These are phyloP conservation scores for Drosophila grimshawi DNA, from an alignment of 1,140 invertebrate species.

Conservation along the genomic window DNA sequence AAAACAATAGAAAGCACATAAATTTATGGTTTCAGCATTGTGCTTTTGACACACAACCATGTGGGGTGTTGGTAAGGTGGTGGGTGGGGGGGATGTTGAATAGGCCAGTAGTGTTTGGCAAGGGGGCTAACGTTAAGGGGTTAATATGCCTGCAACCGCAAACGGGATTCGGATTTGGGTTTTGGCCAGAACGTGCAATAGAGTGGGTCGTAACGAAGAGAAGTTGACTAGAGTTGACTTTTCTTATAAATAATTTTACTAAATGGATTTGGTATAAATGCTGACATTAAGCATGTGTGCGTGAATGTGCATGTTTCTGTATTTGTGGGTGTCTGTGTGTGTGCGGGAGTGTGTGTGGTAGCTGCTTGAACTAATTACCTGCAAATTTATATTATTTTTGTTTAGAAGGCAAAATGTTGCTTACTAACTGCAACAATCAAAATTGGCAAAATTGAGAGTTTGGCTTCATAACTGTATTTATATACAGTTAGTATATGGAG, in stretches of 20 bases:
- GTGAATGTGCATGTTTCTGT: background rate
- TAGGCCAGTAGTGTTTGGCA: background rate
- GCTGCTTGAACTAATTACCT: constrained; percentile 80
- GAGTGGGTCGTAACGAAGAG: background rate
- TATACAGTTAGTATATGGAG: constrained; percentile 17
- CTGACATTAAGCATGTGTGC: constrained; percentile 49
- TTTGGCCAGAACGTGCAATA: background rate
- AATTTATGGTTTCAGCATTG: constrained; percentile 83
- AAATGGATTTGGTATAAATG: constrained; percentile 78
- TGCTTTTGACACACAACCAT: constrained; percentile 77
- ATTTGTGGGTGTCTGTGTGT: constrained; percentile 11
- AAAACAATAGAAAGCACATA: constrained; percentile 83
- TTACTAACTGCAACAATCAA: constrained; percentile 71
- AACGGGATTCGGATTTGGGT: constrained; percentile 72
- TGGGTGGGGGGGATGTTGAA: background rate
- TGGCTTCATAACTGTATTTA: constrained; percentile 28
- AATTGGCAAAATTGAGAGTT: constrained; percentile 51
- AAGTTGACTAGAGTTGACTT: constrained; percentile 47
- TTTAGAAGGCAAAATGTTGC: constrained; percentile 42
- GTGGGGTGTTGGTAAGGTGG: constrained; percentile 16
- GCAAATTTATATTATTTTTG: constrained; percentile 65
- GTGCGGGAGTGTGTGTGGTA: constrained; percentile 22
- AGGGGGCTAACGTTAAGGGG: constrained; percentile 65
- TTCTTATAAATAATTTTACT: constrained; percentile 81
- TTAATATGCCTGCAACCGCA: constrained; percentile 81